Evolutionary conservation across 2,797 vertebrate genomes (phyloP).

Genomic region (Gallinago solitaria): DNA sequence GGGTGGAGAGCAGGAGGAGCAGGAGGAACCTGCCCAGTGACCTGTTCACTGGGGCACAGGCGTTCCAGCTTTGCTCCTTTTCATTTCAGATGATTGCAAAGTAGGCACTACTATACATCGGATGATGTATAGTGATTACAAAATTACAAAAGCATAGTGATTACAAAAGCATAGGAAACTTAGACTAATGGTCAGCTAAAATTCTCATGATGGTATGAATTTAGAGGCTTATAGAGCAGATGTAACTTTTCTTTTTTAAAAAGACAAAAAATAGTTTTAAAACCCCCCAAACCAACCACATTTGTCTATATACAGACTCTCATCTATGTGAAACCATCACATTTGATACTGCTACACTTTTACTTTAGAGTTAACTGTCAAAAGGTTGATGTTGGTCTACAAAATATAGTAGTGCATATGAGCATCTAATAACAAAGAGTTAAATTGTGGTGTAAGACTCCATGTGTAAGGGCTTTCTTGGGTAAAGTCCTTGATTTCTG

Average conservation of each 20-base stretch:
- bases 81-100: not conserved
- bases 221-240: not conserved
- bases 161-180: not conserved
- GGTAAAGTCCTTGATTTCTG: not conserved
- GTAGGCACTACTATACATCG: not conserved
- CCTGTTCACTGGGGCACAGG: not conserved
- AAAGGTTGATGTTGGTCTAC: not conserved
- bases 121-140: not conserved
- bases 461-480: not conserved
- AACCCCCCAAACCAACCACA: fast-evolving
- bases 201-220: not conserved
- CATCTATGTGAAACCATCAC: not conserved
- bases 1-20: not conserved
- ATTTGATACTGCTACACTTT: not conserved
- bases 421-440: not conserved
- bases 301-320: not conserved
- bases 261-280: not conserved
- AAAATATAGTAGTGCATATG: not conserved
- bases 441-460: not conserved
- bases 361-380: not conserved
- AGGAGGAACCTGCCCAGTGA: not conserved
- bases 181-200: not conserved
- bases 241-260: not conserved
- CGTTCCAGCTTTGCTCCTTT: not conserved
- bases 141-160: not conserved